Percentiles rank a stretch among this genome's conserved stretches.
phyloP scores from a whole-genome alignment of 2,888 invertebrate genomes.

The Ophion costatus region DNA sequence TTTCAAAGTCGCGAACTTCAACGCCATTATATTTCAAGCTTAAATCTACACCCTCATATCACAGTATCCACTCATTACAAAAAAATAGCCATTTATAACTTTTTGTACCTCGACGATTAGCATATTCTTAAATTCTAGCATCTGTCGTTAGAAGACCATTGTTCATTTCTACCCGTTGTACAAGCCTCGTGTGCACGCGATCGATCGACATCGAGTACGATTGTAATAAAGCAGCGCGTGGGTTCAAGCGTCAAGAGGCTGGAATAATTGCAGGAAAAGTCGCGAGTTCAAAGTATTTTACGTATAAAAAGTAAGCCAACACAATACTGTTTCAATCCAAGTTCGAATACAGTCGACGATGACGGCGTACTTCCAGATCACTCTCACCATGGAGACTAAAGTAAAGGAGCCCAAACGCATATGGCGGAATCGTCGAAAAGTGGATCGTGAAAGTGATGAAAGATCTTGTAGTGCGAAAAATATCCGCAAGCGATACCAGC shows the following conservation, averaged over 20 bases:
- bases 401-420: too few species aligned
- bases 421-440: too few species aligned
- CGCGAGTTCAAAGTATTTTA: background rate
- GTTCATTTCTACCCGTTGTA: background rate
- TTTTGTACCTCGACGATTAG: background rate
- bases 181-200: background rate
- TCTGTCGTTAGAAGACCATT: background rate
- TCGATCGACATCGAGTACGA: background rate
- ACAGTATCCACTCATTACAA: conserved; percentile 45
- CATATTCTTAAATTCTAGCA: background rate
- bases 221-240: background rate
- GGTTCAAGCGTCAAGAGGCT: background rate
- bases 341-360: background rate
- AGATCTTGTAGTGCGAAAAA: too few species aligned
- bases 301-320: background rate
- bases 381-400: too few species aligned
- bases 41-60: conserved; percentile 46
- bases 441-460: too few species aligned
- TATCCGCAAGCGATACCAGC: too few species aligned
- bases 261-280: background rate
- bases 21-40: background rate
- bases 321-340: background rate
- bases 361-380: background rate
- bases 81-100: conserved; percentile 1
- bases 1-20: background rate